These are phyloP conservation scores for Psephotus haematonotus DNA, from an alignment of 2,113 vertebrate genomes.

Conservation along the genomic window DNA sequence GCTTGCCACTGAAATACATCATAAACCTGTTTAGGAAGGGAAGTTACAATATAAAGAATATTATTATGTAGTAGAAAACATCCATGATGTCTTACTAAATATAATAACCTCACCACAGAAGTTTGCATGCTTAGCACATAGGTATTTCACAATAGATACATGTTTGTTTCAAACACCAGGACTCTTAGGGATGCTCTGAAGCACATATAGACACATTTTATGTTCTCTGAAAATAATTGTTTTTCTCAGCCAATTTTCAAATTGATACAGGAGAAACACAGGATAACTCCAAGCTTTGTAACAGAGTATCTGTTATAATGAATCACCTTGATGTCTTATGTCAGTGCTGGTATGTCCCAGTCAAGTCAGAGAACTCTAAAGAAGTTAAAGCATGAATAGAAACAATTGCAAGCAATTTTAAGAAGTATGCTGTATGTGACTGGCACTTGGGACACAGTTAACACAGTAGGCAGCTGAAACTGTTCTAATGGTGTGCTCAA, in stretches of 20 bases:
- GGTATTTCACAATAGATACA: not conserved
- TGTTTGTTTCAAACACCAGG: not conserved
- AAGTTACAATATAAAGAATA: not conserved
- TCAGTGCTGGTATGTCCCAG: too few relatives aligned
- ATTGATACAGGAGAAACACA: not conserved
- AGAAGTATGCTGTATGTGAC: not conserved
- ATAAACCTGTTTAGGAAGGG: not conserved
- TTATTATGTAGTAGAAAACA: not conserved
- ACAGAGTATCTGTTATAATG: too few relatives aligned
- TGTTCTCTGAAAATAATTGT: not conserved
- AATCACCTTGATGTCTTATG: too few relatives aligned
- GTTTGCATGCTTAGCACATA: not conserved
- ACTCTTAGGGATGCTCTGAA: not conserved
- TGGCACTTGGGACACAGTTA: not conserved
- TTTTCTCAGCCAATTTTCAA: not conserved
- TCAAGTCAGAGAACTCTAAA: too few relatives aligned
- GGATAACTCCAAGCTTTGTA: not conserved
- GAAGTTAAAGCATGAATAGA: too few relatives aligned
- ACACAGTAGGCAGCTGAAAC: not conserved
- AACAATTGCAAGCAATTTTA: too few relatives aligned
- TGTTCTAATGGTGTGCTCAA: not conserved
- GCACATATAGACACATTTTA: accelerated
- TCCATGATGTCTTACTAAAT: not conserved
- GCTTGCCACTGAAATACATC: not conserved
- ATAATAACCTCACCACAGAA: not conserved